These are phyloP conservation scores for Neuroscelio doddi DNA, from an alignment of 2,888 invertebrate species.

Conservation along the genomic window DNA sequence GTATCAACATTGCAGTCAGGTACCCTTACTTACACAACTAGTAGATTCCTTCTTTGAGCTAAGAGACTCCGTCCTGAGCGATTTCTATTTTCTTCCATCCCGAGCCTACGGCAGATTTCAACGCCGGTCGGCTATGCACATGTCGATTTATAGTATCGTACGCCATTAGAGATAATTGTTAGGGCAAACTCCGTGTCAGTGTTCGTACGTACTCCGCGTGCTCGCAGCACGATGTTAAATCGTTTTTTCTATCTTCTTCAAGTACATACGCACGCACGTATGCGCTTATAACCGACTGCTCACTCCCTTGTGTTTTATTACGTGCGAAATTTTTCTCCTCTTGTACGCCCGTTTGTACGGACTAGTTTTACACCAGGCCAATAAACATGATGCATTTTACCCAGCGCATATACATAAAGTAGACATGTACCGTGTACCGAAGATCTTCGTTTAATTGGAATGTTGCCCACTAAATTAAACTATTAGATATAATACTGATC, in stretches of 20 bases:
- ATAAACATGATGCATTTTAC: constrained; percentile 46
- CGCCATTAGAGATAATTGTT: constrained; percentile 71
- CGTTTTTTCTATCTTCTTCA: constrained; percentile 57
- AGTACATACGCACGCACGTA: constrained; percentile 23
- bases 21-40: constrained; percentile 68
- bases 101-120: constrained; percentile 56
- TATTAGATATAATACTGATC: constrained; percentile 53
- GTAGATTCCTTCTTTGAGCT: constrained; percentile 60
- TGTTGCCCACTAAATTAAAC: constrained; percentile 64
- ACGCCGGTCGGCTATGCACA: constrained; percentile 55
- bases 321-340: constrained; percentile 64
- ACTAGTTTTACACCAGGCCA: constrained; percentile 55
- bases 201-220: constrained; percentile 23
- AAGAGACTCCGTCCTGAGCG: constrained; percentile 41
- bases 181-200: constrained; percentile 48
- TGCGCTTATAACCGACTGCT: constrained; percentile 12
- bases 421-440: constrained; percentile 20
- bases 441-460: constrained; percentile 61
- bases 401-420: constrained; percentile 7
- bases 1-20: constrained; percentile 67
- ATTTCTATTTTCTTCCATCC: constrained; percentile 66
- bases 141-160: constrained; percentile 70
- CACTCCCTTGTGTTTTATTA: constrained; percentile 60
- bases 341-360: constrained; percentile 50
- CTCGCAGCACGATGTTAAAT: constrained; percentile 56